Conservation (phyloP, 2,113 vertebrate species). For the Pelobates fuscus region DNA sequence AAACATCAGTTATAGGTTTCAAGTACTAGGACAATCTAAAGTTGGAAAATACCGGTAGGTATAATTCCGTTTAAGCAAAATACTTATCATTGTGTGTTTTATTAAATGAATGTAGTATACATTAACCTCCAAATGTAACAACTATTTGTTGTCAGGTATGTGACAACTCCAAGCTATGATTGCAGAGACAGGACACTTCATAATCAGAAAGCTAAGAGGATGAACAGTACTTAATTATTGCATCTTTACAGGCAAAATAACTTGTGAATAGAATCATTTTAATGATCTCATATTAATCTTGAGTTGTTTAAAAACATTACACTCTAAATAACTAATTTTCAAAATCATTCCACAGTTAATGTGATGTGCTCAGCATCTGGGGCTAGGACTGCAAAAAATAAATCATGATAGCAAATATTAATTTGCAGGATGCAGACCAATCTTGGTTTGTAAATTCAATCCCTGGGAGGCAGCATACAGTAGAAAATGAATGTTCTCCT, state of each 20-base stretch:
- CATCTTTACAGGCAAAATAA: slow-evolving; percentile 3
- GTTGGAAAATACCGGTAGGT: too few relatives aligned
- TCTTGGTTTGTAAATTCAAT: not conserved
- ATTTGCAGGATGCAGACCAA: slow-evolving; percentile 2
- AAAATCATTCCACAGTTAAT: slow-evolving; percentile 7
- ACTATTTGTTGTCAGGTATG: not conserved
- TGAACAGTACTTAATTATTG: not conserved
- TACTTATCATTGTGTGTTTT: too few relatives aligned
- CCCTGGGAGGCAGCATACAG: not conserved
- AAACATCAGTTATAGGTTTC: too few relatives aligned
- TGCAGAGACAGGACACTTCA: not conserved
- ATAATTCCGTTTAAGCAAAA: too few relatives aligned
- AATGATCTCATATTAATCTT: slow-evolving; percentile 14
- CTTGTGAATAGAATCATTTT: not conserved
- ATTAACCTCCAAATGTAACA: too few relatives aligned
- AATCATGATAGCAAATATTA: slow-evolving; percentile 8
- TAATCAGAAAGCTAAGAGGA: not conserved
- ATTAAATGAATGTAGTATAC: too few relatives aligned
- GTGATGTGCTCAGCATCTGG: not conserved
- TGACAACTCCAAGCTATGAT: not conserved
- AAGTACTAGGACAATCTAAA: too few relatives aligned
- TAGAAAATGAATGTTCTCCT: not conserved
- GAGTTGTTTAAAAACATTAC: slow-evolving; percentile 14
- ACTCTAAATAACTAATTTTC: slow-evolving; percentile 14
- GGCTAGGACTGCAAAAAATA: not conserved